Evolutionary conservation across 2,113 vertebrate genomes (phyloP), one percentile per base, ranked within the genome.

Genomic region (Fregetta grallaria): DNA sequence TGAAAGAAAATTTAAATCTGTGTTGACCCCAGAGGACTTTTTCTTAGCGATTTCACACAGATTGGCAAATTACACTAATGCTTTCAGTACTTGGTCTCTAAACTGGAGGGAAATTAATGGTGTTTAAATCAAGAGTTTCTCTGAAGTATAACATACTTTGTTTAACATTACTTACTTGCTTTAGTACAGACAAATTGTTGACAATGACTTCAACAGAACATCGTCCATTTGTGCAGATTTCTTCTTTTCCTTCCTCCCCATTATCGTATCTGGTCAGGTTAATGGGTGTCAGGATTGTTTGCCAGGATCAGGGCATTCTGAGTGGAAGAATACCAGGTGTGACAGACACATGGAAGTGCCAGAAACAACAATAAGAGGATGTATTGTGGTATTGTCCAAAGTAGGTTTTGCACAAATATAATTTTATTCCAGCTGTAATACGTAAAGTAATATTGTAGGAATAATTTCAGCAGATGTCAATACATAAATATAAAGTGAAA

Each of bases 51-150:
- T 86, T 91, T 91, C 70, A 90, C 63, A 50, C 58, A 90, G 53
- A 72, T 11, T 86, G 62, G 45, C 58, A 88, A 96, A 94, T 93
- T 90, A 45, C 63, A 61, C 18, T 88, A 93, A 95, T 58, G 58
- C 82, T 90, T 94, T 93, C 65, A 61, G 70, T 17, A 36, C 32
- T 52, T 8, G 2, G 34, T 74, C 32, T 78, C 44, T 91, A 71
- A 86, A 85, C 52, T 66, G 53, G 21, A 90, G 32, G n/a, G 66
- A 62, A 76, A 85, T 76, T 56, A 70, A 7, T 83, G 40, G 40
- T 82, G 27, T 53, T 94, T 86, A 88, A 94, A 79, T 62, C 21
- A 68, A 53, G 65, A 73, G 34, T 62, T 90, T 83, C n/a, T 86
- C 49, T 76, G 53, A 91, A 76, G 25, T 68, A 22, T n/a, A 49